phyloP scores from a whole-genome alignment of 2,797 vertebrate genomes.

The Hydrocynus forskahlii region DNA sequence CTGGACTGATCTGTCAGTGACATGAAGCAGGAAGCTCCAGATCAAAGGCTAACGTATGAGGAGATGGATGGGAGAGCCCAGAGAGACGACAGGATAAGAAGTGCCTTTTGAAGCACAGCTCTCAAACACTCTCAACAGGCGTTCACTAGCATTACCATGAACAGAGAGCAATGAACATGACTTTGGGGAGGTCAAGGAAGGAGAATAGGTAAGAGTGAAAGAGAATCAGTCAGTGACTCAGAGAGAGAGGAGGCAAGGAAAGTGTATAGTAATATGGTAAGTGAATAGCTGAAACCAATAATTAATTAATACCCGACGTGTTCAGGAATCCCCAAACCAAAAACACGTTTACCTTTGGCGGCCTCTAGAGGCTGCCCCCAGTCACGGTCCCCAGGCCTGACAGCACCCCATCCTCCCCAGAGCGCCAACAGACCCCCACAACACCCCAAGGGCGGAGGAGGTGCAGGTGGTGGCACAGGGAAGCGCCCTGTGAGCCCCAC shows the following conservation, averaged over 20 bases:
- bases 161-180: conserved; percentile 31
- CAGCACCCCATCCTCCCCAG: too few species aligned
- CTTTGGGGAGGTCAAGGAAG: conserved; percentile 20
- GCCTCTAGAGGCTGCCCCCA: too few species aligned
- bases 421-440: too few species aligned
- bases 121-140: conserved; percentile 36
- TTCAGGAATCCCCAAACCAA: too few species aligned
- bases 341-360: too few species aligned
- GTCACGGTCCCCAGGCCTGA: too few species aligned
- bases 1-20: conserved; percentile 22
- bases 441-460: too few species aligned
- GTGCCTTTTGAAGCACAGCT: conserved; percentile 38
- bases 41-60: conserved; percentile 57
- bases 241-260: not conserved
- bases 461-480: too few species aligned
- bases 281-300: too few species aligned
- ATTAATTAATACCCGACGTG: too few species aligned
- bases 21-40: conserved; percentile 30
- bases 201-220: conserved; percentile 7
- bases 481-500: too few species aligned
- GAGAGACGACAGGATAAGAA: conserved; percentile 32
- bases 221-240: conserved; percentile 1
- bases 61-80: conserved; percentile 2
- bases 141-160: conserved; percentile 28
- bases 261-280: not conserved